A percentile compares a stretch with the other conserved stretches of the same genome.
phyloP scores from a whole-genome alignment of 2,113 vertebrate genomes.

The Serinus canaria region DNA sequence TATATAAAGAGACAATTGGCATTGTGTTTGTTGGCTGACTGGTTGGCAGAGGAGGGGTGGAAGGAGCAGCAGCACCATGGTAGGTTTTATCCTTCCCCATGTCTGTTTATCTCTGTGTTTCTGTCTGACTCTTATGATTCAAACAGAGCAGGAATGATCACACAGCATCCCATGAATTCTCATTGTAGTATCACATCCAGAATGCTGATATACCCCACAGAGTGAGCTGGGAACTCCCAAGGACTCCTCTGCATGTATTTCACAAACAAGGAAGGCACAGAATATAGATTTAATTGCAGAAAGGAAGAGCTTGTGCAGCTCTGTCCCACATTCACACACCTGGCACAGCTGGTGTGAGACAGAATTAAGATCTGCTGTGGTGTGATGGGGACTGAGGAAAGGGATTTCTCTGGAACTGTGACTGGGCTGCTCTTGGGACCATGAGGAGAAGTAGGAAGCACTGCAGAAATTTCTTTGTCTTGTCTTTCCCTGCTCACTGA shows the following conservation, averaged over 20 bases:
- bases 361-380: neutral
- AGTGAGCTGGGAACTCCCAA: neutral
- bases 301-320: neutral
- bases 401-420: neutral
- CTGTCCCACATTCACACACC: neutral
- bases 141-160: neutral
- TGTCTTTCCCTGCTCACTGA: neutral
- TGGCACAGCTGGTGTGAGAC: neutral
- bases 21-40: conserved; percentile 37
- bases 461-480: neutral
- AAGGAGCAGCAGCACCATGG: conserved; percentile 63
- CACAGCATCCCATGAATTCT: neutral
- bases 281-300: neutral
- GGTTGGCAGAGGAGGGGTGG: conserved; percentile 46
- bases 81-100: conserved; percentile 52
- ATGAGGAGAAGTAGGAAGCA: neutral
- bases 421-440: neutral
- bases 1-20: conserved; percentile 70
- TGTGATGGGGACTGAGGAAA: neutral
- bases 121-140: neutral
- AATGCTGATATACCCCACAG: neutral
- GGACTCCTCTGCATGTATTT: neutral
- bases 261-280: neutral
- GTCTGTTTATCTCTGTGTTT: neutral
- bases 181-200: neutral